These are phyloP conservation scores for Erythrolamprus reginae DNA, from an alignment of 2,113 vertebrate genomes.

Conservation along the genomic window DNA sequence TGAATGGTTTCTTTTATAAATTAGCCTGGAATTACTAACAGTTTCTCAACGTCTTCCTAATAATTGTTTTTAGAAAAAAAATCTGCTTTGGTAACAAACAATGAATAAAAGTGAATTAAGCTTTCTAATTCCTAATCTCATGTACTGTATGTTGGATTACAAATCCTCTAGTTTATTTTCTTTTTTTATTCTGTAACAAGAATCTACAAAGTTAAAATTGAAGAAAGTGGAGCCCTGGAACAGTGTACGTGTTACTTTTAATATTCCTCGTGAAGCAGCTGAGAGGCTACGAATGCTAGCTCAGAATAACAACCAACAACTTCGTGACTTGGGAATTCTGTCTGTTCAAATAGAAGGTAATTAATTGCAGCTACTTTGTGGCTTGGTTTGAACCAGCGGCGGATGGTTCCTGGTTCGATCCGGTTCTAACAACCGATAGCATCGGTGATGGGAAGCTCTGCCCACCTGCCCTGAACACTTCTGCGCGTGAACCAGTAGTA, in stretches of 20 bases:
- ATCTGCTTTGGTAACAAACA: rapidly evolving
- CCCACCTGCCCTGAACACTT: too few relatives aligned
- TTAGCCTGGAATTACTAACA: not conserved
- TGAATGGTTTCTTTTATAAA: not conserved
- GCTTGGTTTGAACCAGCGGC: not conserved
- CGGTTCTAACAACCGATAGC: too few relatives aligned
- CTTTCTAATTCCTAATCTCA: not conserved
- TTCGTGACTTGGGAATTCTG: slow-evolving; percentile 94
- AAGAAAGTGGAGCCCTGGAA: slow-evolving; percentile 95
- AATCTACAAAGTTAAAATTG: slow-evolving; percentile 76
- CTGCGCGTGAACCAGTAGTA: too few relatives aligned
- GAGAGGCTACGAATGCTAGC: slow-evolving; percentile 90
- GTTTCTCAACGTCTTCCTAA: not conserved
- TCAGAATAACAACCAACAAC: slow-evolving; percentile 96
- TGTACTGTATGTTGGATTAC: not conserved
- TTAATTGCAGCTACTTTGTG: slow-evolving; percentile 19
- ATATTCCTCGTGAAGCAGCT: slow-evolving; percentile 93
- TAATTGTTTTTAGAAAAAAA: not conserved
- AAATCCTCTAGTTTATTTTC: not conserved
- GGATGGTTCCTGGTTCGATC: too few relatives aligned
- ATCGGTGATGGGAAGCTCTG: too few relatives aligned
- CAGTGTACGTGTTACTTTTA: slow-evolving; percentile 96
- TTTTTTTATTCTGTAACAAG: slow-evolving; percentile 60
- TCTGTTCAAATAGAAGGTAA: slow-evolving; percentile 97
- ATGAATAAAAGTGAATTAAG: not conserved